phyloP scores from a whole-genome alignment of 2,113 vertebrate species.

The Gila orcuttii region DNA sequence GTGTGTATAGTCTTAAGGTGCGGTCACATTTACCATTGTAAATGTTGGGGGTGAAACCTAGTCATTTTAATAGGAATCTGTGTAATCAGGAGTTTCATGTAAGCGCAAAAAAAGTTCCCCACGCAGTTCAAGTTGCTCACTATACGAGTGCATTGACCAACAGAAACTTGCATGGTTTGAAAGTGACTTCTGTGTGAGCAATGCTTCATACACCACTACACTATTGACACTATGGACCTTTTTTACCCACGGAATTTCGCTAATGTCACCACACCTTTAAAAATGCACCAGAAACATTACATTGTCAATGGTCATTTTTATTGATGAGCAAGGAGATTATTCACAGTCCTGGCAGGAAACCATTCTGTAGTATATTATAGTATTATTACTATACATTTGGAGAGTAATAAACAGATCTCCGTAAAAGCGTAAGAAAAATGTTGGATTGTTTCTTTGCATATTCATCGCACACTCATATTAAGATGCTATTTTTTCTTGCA shows the following conservation, averaged over 20 bases:
- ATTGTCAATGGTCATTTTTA: too few relatives aligned
- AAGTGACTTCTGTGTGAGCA: background rate
- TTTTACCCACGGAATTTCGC: background rate
- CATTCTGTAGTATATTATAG: background rate
- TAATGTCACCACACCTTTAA: too few relatives aligned
- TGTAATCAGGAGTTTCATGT: too few relatives aligned
- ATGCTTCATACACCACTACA: background rate
- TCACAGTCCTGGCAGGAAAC: background rate
- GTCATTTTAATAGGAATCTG: too few relatives aligned
- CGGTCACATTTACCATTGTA: too few relatives aligned
- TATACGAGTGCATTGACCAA: background rate
- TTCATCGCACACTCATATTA: background rate
- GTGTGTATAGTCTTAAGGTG: background rate
- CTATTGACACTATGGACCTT: background rate
- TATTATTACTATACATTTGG: too few relatives aligned
- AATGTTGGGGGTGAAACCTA: too few relatives aligned
- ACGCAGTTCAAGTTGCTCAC: background rate
- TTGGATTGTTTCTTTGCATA: background rate
- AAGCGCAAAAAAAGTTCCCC: too few relatives aligned
- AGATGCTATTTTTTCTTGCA: slow-evolving; percentile 6
- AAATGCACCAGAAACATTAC: too few relatives aligned
- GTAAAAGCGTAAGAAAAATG: background rate
- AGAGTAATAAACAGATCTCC: background rate
- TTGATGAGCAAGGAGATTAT: background rate
- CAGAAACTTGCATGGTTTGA: background rate